Conservation (phyloP, 2,797 vertebrate genomes). For the Echeneis naucrates region DNA sequence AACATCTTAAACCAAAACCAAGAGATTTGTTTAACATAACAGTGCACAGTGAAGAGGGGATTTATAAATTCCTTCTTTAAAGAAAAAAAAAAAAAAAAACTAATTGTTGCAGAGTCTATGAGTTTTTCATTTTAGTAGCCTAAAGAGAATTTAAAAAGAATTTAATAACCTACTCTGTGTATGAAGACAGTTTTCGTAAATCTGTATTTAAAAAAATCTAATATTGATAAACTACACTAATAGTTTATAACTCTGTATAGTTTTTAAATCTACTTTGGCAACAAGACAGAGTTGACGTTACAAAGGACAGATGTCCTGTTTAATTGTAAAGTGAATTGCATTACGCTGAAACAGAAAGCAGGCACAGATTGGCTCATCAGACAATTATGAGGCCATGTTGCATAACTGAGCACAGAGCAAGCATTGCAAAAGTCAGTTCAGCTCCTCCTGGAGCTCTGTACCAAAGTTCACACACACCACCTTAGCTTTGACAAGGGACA, state of each 20-base stretch:
- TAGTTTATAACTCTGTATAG: not conserved
- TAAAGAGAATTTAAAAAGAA: not conserved
- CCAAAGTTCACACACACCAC: conserved; percentile 72
- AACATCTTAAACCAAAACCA: not conserved
- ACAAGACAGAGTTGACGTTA: not conserved
- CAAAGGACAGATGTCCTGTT: not conserved
- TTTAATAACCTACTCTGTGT: not conserved
- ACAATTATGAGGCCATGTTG: conserved; percentile 62
- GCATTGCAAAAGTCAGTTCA: conserved; percentile 63
- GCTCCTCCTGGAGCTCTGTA: conserved; percentile 61
- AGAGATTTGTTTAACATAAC: not conserved
- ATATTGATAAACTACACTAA: not conserved
- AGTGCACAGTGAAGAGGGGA: not conserved
- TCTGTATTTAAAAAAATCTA: not conserved
- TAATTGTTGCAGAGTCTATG: not conserved
- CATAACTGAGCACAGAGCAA: conserved; percentile 62
- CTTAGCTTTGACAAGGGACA: conserved; percentile 57
- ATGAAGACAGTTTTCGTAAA: not conserved
- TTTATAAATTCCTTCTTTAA: not conserved
- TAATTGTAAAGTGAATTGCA: not conserved
- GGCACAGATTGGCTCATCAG: conserved; percentile 38
- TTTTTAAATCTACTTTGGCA: not conserved
- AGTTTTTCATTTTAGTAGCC: not conserved
- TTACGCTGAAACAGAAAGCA: not conserved
- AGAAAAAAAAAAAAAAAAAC: not conserved